A percentile compares a stretch with the other conserved stretches of the same genome.
Evolutionary conservation across 2,888 invertebrate species (phyloP).

Genomic region (Eupithecia vulgata): DNA sequence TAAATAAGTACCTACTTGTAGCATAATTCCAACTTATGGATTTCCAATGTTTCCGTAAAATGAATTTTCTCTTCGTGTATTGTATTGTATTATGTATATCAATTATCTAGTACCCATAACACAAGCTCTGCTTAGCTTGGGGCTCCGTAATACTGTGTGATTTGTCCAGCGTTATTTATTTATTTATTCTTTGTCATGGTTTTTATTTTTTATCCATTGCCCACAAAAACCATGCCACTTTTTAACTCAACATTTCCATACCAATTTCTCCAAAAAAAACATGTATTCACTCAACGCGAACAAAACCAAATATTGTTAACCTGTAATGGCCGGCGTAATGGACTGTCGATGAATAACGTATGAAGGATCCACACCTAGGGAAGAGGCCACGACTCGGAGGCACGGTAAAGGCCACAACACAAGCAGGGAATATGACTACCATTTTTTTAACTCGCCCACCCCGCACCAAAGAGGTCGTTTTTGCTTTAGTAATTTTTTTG

Average conservation of each 20-base stretch:
- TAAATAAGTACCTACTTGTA: too few species aligned
- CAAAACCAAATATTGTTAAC: constrained; percentile 13
- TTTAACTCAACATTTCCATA: not conserved
- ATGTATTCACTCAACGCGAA: not conserved
- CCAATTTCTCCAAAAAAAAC: constrained; percentile 8
- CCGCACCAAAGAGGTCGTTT: too few species aligned
- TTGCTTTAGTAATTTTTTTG: too few species aligned
- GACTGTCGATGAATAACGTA: constrained; percentile 55
- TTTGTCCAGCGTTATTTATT: too few species aligned
- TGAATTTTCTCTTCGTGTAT: not conserved
- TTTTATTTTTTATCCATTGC: not conserved
- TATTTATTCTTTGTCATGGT: not conserved
- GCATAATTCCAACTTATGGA: too few species aligned
- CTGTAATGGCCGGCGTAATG: constrained; percentile 44
- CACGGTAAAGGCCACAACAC: not conserved
- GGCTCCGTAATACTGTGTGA: too few species aligned
- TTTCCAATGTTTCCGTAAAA: not conserved
- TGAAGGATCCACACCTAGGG: constrained; percentile 52
- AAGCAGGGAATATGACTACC: too few species aligned
- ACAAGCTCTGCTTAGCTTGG: too few species aligned
- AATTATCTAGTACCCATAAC: too few species aligned
- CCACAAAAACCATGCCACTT: not conserved
- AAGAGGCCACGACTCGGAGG: not conserved
- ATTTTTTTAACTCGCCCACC: too few species aligned
- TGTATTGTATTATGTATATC: too few species aligned